A percentile compares a stretch with the other conserved stretches of the same genome.
Conservation (phyloP, 2,797 vertebrate genomes). For the Rhadinocentrus ornatus region DNA sequence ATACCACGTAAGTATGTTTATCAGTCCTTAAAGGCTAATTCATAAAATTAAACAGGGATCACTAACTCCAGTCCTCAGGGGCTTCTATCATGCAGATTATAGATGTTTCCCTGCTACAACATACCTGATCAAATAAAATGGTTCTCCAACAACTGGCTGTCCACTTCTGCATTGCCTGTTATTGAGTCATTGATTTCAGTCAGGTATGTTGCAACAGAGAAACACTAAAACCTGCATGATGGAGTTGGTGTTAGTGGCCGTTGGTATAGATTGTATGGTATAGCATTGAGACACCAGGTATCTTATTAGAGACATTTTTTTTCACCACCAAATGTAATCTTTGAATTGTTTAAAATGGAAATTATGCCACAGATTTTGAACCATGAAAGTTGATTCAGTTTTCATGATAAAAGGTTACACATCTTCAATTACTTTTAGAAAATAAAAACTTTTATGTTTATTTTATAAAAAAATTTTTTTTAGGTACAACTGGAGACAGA, state of each 20-base stretch:
- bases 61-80: too few species aligned
- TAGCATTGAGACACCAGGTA: background rate
- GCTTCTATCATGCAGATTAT: too few species aligned
- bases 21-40: background rate
- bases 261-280: background rate
- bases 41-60: background rate
- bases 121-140: too few species aligned
- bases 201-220: too few species aligned
- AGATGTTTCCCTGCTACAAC: too few species aligned
- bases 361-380: background rate
- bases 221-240: too few species aligned
- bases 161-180: too few species aligned
- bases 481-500: conserved; percentile 82
- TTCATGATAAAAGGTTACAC: background rate
- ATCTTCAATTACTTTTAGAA: background rate
- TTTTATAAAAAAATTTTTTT: too few species aligned
- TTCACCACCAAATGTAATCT: background rate
- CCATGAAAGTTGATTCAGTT: background rate
- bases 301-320: background rate
- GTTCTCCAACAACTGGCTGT: too few species aligned
- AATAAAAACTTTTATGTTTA: background rate
- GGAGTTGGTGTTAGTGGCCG: too few species aligned
- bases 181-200: too few species aligned
- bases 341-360: background rate
- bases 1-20: conserved; percentile 84